A percentile compares a stretch with the other conserved stretches of the same genome.
Conservation (phyloP, 2,888 invertebrate genomes). For the Macrostomum cliftonense region DNA sequence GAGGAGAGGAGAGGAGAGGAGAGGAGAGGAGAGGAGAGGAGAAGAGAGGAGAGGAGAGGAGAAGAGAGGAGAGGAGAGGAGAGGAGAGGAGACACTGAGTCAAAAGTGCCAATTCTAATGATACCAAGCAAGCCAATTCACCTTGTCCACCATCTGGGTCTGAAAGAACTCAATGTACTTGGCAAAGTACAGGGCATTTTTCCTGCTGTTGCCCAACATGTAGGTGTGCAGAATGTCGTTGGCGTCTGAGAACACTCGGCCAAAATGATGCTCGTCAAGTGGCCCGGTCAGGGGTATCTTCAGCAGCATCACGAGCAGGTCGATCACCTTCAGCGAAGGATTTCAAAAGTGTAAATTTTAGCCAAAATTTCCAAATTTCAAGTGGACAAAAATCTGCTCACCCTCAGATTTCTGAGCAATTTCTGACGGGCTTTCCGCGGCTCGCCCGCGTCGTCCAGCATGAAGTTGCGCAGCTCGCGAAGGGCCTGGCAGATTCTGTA, state of each 20-base stretch:
- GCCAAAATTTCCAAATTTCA: no score
- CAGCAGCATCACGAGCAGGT: constrained; percentile 31
- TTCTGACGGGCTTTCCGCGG: constrained; percentile 18
- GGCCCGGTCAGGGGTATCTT: constrained; percentile 28
- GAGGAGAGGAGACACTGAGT: no score
- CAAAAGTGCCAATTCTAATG: no score
- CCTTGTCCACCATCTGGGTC: constrained; percentile 36
- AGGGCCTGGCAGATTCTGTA: constrained; percentile 9
- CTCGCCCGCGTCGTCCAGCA: constrained; percentile 14
- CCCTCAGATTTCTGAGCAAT: constrained; percentile 18
- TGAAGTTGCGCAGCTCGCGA: constrained; percentile 15
- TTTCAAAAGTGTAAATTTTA: no score
- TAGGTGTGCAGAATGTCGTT: constrained; percentile 36
- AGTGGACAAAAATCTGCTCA: constrained; percentile 4
- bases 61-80: no score
- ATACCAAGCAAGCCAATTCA: constrained; percentile 11
- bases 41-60: no score
- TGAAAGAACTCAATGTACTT: constrained; percentile 39
- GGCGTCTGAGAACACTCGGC: constrained; percentile 33
- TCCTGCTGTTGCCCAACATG: constrained; percentile 36
- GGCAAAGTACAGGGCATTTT: constrained; percentile 38
- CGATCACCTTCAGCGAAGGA: constrained; percentile 25
- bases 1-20: no score
- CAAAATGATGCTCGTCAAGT: constrained; percentile 29
- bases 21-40: no score